Evolutionary conservation across 2,797 vertebrate genomes (phyloP).

Genomic region (Amniataba percoides): DNA sequence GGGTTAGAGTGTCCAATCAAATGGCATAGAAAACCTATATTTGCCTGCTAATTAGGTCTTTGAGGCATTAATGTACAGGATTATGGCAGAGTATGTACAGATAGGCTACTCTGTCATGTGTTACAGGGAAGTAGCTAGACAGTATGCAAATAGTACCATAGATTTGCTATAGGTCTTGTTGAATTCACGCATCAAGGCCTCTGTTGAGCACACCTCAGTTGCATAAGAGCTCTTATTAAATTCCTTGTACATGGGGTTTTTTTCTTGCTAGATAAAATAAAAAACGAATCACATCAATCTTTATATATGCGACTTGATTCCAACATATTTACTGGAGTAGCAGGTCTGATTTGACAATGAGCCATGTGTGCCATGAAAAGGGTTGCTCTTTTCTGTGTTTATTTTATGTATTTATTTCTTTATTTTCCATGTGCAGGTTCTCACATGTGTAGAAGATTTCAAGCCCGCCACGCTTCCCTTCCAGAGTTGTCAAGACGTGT

Average conservation of each 20-base stretch:
- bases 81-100: slow-evolving; percentile 50
- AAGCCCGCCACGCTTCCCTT: background rate
- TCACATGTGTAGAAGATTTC: background rate
- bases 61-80: slow-evolving; percentile 55
- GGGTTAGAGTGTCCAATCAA: slow-evolving; percentile 60
- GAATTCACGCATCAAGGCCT: slow-evolving; percentile 26
- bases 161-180: slow-evolving; percentile 39
- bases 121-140: slow-evolving; percentile 45
- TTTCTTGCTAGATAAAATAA: background rate
- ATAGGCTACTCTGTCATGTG: slow-evolving; percentile 27
- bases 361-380: slow-evolving; percentile 2
- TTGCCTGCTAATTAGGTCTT: slow-evolving; percentile 69
- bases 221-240: background rate
- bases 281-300: slow-evolving; percentile 26
- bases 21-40: slow-evolving; percentile 52
- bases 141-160: slow-evolving; percentile 51
- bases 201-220: slow-evolving; percentile 13
- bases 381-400: slow-evolving; percentile 6
- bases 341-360: slow-evolving; percentile 25
- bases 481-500: slow-evolving; percentile 31
- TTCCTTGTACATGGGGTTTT: background rate
- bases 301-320: background rate
- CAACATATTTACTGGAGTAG: background rate
- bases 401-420: slow-evolving; percentile 11
- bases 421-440: slow-evolving; percentile 34